These are phyloP conservation scores for Zaprionus gabonicus DNA, from an alignment of 1,140 invertebrate genomes.

Conservation along the genomic window DNA sequence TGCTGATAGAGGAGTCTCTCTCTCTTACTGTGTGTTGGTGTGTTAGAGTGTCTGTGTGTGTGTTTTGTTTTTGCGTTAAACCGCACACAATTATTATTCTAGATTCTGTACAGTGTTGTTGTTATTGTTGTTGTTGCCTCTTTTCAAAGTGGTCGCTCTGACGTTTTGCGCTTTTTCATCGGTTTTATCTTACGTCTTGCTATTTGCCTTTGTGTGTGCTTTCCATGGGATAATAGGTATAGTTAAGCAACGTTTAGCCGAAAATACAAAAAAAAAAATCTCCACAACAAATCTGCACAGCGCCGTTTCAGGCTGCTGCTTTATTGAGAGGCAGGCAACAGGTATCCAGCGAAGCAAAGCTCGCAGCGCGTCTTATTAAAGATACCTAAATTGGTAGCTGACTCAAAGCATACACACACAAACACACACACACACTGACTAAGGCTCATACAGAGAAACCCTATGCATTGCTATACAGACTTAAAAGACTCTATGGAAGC, in stretches of 20 bases:
- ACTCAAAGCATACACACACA: background rate
- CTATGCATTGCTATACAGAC: too few species aligned
- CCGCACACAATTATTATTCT: conserved; percentile 76
- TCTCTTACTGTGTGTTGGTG: background rate
- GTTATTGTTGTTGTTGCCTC: conserved; percentile 27
- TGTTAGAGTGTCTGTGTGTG: conserved; percentile 3
- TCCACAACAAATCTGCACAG: conserved; percentile 16
- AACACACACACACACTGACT: background rate
- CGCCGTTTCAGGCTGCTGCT: conserved; percentile 15
- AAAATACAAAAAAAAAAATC: conserved; percentile 4
- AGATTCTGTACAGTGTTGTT: conserved; percentile 52
- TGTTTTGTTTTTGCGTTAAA: conserved; percentile 27
- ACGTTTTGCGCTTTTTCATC: conserved; percentile 42
- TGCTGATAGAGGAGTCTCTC: conserved; percentile 15
- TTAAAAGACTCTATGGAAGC: too few species aligned
- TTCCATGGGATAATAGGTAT: conserved; percentile 33
- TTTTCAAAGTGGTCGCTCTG: conserved; percentile 68
- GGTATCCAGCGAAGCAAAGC: conserved; percentile 26
- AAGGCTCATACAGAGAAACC: too few species aligned
- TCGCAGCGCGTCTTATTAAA: conserved; percentile 8
- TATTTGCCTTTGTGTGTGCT: conserved; percentile 39
- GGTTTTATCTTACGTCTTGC: conserved; percentile 40
- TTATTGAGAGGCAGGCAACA: conserved; percentile 23
- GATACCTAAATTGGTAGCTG: conserved; percentile 13
- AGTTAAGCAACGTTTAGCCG: conserved; percentile 43